phyloP scores from a whole-genome alignment of 2,888 invertebrate species.

The Melanophora roralis region DNA sequence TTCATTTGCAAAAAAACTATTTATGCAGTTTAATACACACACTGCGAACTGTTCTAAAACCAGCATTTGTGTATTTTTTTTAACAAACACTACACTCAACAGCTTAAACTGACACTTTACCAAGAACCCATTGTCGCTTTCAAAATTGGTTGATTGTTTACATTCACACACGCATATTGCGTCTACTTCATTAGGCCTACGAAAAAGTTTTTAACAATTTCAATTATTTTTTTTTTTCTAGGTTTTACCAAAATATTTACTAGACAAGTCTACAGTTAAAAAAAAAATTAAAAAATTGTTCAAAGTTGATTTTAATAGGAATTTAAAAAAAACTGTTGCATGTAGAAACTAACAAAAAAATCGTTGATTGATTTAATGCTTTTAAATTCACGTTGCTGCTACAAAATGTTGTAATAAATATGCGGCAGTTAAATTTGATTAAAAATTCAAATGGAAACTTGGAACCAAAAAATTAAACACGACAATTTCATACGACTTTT shows the following conservation, averaged over 20 bases:
- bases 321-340: not conserved
- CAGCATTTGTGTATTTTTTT: not conserved
- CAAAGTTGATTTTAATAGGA: conserved; percentile 4
- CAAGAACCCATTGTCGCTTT: conserved; percentile 1
- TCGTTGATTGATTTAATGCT: conserved; percentile 46
- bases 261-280: conserved; percentile 21
- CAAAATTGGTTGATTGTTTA: not conserved
- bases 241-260: conserved; percentile 6
- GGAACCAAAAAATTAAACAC: not conserved
- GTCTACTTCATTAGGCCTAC: conserved; percentile 51
- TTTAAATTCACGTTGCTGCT: conserved; percentile 24
- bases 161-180: conserved; percentile 1
- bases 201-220: conserved; percentile 19
- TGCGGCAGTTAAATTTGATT: conserved; percentile 35
- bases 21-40: not conserved
- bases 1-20: not conserved
- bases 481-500: not conserved
- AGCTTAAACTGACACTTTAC: conserved; percentile 28
- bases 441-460: conserved; percentile 8
- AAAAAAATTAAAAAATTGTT: not conserved
- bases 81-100: not conserved
- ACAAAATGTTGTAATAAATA: conserved; percentile 25
- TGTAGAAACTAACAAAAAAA: conserved; percentile 32
- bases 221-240: not conserved
- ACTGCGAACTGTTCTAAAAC: not conserved